Percentiles rank a stretch among this genome's conserved stretches.
These are phyloP conservation scores for Dynastes grantii DNA, from an alignment of 2,888 invertebrate species.

Conservation along the genomic window DNA sequence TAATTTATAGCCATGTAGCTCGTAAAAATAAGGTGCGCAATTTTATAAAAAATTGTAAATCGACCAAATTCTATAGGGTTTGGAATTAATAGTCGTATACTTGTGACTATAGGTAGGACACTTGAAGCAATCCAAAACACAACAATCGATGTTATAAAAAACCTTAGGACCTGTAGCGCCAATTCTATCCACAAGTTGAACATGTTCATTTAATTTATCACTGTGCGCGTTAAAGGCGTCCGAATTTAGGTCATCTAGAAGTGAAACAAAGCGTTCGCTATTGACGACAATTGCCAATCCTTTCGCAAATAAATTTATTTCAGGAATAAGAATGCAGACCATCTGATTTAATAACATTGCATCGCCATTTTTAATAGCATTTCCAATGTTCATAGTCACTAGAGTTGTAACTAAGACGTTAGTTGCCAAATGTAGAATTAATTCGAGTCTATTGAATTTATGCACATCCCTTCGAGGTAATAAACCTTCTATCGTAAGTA, in stretches of 20 bases:
- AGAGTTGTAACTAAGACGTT: neutral
- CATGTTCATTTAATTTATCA: neutral
- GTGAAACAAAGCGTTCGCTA: neutral
- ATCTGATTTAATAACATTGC: neutral
- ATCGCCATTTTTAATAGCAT: neutral
- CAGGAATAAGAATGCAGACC: neutral
- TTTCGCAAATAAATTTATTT: neutral
- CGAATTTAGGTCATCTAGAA: constrained; percentile 5
- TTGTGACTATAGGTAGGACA: neutral
- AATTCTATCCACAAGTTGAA: neutral
- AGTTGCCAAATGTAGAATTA: neutral
- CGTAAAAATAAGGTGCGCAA: neutral
- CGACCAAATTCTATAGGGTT: neutral
- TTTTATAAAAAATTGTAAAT: neutral
- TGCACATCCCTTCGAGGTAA: neutral
- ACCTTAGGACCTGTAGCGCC: neutral
- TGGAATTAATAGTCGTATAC: neutral
- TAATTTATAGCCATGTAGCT: neutral
- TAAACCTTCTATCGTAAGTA: neutral
- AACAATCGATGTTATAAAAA: neutral
- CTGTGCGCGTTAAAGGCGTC: neutral
- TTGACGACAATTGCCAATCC: neutral
- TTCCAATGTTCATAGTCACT: neutral
- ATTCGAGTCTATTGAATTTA: neutral
- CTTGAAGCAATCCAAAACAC: neutral